Percentiles rank a stretch among this genome's conserved stretches.
phyloP scores from a whole-genome alignment of 2,797 vertebrate species.

The Tenualosa ilisha region DNA sequence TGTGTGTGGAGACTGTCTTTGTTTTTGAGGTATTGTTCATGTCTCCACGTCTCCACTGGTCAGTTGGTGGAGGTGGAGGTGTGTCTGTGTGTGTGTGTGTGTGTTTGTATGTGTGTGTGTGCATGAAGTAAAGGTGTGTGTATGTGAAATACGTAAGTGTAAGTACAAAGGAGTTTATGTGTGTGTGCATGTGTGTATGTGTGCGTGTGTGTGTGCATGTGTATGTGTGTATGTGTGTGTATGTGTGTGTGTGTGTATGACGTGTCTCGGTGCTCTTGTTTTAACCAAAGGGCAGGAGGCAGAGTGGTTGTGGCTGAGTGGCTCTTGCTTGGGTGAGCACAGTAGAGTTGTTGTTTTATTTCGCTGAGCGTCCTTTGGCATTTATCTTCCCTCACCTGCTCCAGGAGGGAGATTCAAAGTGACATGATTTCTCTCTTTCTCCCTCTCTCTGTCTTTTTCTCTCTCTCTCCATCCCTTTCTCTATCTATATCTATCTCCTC shows the following conservation, averaged over 20 bases:
- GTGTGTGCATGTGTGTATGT: conserved; percentile 24
- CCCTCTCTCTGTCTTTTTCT: conserved; percentile 45
- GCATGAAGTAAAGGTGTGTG: background rate
- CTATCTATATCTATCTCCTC: background rate
- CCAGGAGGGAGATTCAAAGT: conserved; percentile 66
- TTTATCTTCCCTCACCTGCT: conserved; percentile 78
- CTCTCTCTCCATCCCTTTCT: conserved; percentile 31
- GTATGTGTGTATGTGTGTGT: conserved; percentile 6
- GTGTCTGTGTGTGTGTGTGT: background rate
- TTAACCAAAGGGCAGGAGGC: conserved; percentile 56
- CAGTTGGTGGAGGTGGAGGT: background rate
- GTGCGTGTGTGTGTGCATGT: background rate
- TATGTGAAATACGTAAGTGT: background rate
- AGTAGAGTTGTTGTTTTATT: conserved; percentile 70
- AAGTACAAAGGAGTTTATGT: background rate
- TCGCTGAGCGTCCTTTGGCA: conserved; percentile 73
- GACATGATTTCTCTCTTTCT: conserved; percentile 61
- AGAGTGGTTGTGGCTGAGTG: conserved; percentile 57
- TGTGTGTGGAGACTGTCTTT: background rate
- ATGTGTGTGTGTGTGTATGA: conserved; percentile 17
- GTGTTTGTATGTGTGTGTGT: background rate
- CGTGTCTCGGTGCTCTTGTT: conserved; percentile 35
- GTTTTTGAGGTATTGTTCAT: background rate
- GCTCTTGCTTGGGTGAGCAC: conserved; percentile 62
- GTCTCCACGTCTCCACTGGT: background rate